Percentiles rank a stretch among this genome's conserved stretches.
phyloP scores from a whole-genome alignment of 2,888 invertebrate species.

The Nesidiocoris tenuis region DNA sequence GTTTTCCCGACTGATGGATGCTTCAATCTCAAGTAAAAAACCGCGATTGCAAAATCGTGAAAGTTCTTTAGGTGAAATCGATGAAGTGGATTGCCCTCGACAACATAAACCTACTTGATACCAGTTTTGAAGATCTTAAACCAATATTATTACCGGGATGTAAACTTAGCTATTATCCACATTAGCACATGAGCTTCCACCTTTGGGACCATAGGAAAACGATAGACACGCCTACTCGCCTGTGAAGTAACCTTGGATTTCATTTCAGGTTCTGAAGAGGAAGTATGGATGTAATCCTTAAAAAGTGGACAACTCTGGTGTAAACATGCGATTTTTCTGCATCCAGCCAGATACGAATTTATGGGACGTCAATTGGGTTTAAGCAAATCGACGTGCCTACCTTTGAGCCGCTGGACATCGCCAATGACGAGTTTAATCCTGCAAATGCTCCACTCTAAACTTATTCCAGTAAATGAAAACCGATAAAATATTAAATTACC shows the following conservation, averaged over 20 bases:
- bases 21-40: background rate
- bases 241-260: too few relatives aligned
- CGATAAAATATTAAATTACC: background rate
- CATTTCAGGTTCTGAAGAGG: too few relatives aligned
- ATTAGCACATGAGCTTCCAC: too few relatives aligned
- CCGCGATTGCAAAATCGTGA: background rate
- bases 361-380: background rate
- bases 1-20: background rate
- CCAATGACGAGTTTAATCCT: background rate
- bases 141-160: background rate
- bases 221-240: too few relatives aligned
- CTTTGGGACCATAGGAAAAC: too few relatives aligned
- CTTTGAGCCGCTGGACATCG: background rate
- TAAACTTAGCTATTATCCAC: too few relatives aligned
- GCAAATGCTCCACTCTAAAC: background rate
- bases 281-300: background rate
- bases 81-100: background rate
- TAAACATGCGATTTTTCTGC: background rate
- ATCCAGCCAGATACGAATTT: too few relatives aligned
- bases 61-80: background rate
- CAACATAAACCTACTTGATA: background rate
- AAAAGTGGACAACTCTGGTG: background rate
- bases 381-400: background rate
- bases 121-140: background rate
- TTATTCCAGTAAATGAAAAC: background rate